These are phyloP conservation scores for Omphaloscelis lunosa DNA, from an alignment of 2,888 invertebrate genomes.

Conservation along the genomic window DNA sequence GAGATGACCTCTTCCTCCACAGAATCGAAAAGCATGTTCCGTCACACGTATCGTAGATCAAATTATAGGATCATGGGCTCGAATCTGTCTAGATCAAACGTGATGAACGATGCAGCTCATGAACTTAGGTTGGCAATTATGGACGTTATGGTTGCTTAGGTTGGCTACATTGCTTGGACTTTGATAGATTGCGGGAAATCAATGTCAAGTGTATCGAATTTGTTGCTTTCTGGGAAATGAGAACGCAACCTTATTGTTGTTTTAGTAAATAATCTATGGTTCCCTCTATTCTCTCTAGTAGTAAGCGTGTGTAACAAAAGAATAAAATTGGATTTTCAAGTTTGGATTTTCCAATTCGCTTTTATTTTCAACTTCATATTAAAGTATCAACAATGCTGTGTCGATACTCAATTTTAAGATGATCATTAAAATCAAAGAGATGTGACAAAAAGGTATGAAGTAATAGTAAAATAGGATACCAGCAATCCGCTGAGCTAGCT, in stretches of 20 bases:
- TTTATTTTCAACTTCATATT: not conserved
- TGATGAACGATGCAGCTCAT: constrained; percentile 59
- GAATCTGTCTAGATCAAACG: constrained; percentile 53
- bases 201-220: constrained; percentile 1
- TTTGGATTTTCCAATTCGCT: not conserved
- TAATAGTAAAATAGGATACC: not conserved
- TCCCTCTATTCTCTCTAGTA: too few relatives aligned
- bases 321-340: not conserved
- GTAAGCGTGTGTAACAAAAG: not conserved
- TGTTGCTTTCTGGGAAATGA: not conserved
- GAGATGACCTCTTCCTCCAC: constrained; percentile 6
- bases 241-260: not conserved
- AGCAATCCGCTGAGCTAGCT: not conserved
- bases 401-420: not conserved
- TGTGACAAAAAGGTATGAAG: too few relatives aligned
- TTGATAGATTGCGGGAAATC: constrained; percentile 29
- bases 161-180: constrained; percentile 20
- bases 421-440: not conserved
- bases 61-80: constrained; percentile 51
- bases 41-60: constrained; percentile 51
- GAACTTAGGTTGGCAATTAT: constrained; percentile 54
- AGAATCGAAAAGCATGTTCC: constrained; percentile 29
- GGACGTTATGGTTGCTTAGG: constrained; percentile 36
- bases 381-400: not conserved
- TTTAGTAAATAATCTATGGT: not conserved